Evolutionary conservation across 2,113 vertebrate genomes (phyloP).

Genomic region (Emberiza fucata): DNA sequence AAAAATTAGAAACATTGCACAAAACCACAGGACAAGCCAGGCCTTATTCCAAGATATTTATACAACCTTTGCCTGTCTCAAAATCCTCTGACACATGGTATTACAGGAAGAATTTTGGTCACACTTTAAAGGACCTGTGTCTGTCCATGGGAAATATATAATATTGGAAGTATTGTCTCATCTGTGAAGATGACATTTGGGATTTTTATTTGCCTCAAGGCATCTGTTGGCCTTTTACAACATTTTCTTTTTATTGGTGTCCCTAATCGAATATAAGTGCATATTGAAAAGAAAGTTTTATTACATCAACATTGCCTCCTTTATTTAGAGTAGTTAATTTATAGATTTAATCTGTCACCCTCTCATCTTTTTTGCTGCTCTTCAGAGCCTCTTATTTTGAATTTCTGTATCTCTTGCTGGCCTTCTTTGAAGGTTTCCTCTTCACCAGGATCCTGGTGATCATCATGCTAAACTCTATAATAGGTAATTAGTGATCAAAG

Average conservation of each 20-base stretch:
- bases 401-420: not conserved
- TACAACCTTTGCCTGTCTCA: not conserved
- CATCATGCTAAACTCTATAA: not conserved
- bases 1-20: not conserved
- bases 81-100: not conserved
- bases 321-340: constrained; percentile 12
- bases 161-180: not conserved
- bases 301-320: not conserved
- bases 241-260: constrained; percentile 22
- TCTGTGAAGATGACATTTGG: constrained; percentile 6
- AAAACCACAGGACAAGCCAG: not conserved
- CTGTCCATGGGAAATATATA: not conserved
- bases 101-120: not conserved
- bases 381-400: not conserved
- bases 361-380: not conserved
- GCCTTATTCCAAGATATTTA: not conserved
- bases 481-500: not conserved
- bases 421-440: not conserved
- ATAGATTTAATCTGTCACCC: not conserved
- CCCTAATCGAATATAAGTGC: not conserved
- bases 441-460: not conserved
- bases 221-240: constrained; percentile 31
- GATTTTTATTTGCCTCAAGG: constrained; percentile 36
- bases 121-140: not conserved
- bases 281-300: constrained; percentile 20